Evolutionary conservation across 2,888 invertebrate species (phyloP), one percentile per base, ranked within the genome.

Genomic region (Laothoe populi): DNA sequence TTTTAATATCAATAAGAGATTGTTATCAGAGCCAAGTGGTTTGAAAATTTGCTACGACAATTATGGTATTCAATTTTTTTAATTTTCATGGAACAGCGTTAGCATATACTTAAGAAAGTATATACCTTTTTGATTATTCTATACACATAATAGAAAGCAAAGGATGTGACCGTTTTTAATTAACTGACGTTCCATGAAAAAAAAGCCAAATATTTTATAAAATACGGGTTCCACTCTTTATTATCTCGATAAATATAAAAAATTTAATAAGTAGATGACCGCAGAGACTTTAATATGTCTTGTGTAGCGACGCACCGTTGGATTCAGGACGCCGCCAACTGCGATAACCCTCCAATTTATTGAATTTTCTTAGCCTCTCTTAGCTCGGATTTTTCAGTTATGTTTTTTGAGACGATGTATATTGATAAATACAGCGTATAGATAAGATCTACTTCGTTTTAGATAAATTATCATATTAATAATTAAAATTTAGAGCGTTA

Each of bases 241-340:
- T 46, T 23, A 23, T 24, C 10, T 24, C 19, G 8, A 24, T 46
- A 46, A 46, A 46, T 11, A 46, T 23, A 46, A 46, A 24, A 46
- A 46, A 23, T 46, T 4, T 11, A 46, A 13, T 46, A 74, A 70
- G 71, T 71, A 73, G 74, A 77, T 72, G 70, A 74, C 75, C 74
- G 76, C 77, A 78, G 78, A 79, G 77, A 75, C 77, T 73, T 83
- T 81, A 83, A 82, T 82, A 80, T 82, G 79, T 81, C 81, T 75
- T 79, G 80, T 82, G 81, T 83, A 82, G 70, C 71, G 74, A 70
- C 72, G 71, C 74, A 75, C 71, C 68, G 72, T 74, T 71, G 72
- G 69, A 71, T 60, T 67, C 69, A 65, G 69, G 63, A 69, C 70
- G 71, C 66, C 59, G 53, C 63, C 65, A 35, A 53, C 35, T 53